phyloP scores from a whole-genome alignment of 2,888 invertebrate genomes.

The Geotrupes spiniger region DNA sequence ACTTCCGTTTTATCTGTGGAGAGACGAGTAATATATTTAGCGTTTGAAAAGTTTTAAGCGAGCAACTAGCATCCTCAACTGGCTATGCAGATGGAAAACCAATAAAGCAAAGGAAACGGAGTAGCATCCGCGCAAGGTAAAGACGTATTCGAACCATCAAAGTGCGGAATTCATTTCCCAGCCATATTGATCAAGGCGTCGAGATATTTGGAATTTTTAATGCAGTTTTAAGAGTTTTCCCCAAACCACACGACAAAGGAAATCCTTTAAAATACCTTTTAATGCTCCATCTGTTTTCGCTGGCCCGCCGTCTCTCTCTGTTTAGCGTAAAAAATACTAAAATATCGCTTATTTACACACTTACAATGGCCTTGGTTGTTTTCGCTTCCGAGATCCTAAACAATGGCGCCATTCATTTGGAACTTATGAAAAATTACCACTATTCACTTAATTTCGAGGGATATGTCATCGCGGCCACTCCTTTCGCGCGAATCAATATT shows the following conservation, averaged over 20 bases:
- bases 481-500: no score
- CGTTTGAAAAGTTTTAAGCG: conserved; percentile 10
- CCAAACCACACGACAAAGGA: not conserved
- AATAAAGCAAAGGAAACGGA: conserved; percentile 31
- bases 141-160: conserved; percentile 29
- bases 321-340: no score
- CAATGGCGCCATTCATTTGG: no score
- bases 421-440: no score
- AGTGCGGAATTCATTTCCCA: conserved; percentile 30
- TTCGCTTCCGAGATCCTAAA: no score
- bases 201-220: conserved; percentile 33
- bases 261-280: no score
- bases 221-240: conserved; percentile 27
- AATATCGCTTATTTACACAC: no score
- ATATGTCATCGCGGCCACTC: no score
- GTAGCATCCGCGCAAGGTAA: conserved; percentile 23
- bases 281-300: no score
- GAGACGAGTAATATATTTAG: conserved; percentile 5
- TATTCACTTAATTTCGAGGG: no score
- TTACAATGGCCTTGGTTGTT: no score
- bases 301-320: no score
- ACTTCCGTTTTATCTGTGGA: conserved; percentile 20
- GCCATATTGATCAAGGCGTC: conserved; percentile 31
- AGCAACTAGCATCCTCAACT: conserved; percentile 19
- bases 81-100: conserved; percentile 31